Base-by-base conservation (phyloP, 2,888 invertebrate genomes). In the Anarsia innoxiella region DNA sequence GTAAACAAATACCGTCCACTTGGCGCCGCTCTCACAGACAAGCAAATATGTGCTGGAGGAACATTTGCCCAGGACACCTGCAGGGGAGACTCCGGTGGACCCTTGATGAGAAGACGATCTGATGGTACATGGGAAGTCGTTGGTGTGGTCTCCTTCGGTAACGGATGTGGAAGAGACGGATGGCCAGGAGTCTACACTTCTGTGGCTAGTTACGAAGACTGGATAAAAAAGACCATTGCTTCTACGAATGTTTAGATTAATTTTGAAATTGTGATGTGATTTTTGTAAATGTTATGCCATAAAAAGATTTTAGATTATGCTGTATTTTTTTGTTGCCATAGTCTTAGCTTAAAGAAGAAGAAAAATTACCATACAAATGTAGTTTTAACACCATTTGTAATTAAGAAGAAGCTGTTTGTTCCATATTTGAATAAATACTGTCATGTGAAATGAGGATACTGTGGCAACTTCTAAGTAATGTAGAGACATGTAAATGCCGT, bases 81-180 rank as follows among this genome's bases (percentile, higher is more conserved):
- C 53, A 85, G 68, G 10, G 93, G 93, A 0, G 93, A 93, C 51
- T 92, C 92, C 0, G 93, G 93, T 0, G 93, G 93, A 2, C 93
- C 93, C 0, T 69, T 93, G 3, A 93, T 93, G 92, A 78, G 66
- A 46, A 71, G 53, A 31, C 75, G 73, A 15, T 66, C 76, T 1
- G 71, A 84, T 0, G 84, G 84, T 0, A 63, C 82, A 0, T 90
- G 89, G 88, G 87, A 87, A 36, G 56, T 84, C 0, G 79, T 89
- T 2, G 92, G 90, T 0, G 73, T 92, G 1, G 90, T 92, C 0
- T 91, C 91, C 12, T 91, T 89, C 38, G 92, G 92, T 0, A 86
- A 87, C 0, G 87, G 88, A 1, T 91, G 89, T 38, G 92, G 90
- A 0, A 80, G 83, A 49, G 86, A 87, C n/a, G 89, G 87, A 0